phyloP scores from a whole-genome alignment of 37 sponge, comb jelly and placozoan species.

The Crambe crambe region DNA sequence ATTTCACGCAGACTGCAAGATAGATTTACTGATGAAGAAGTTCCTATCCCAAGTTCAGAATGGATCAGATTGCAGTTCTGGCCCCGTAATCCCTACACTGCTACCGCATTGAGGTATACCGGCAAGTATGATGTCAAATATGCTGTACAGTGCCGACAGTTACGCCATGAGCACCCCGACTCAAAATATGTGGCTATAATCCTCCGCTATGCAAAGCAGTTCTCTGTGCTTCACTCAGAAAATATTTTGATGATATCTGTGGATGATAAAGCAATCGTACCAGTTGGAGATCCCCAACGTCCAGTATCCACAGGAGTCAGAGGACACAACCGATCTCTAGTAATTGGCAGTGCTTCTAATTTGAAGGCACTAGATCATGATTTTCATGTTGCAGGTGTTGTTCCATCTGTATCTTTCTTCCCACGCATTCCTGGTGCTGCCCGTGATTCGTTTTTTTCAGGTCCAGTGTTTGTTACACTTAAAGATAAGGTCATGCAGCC shows the following conservation, averaged over 20 bases:
- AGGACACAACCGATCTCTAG: constrained; percentile 16
- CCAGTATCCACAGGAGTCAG: constrained; percentile 20
- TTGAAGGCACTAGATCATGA: constrained; percentile 33
- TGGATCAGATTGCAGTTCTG: no score
- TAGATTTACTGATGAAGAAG: neutral
- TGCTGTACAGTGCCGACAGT: constrained; percentile 25
- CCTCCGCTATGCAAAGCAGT: neutral
- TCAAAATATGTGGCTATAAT: neutral
- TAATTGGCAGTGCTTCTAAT: neutral
- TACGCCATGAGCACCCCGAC: constrained; percentile 21
- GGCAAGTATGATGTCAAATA: constrained; percentile 26
- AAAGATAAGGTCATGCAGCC: no score
- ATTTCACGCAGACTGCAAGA: neutral
- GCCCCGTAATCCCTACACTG: no score
- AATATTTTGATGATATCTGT: neutral
- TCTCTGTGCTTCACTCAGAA: constrained; percentile 4
- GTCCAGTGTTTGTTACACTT: constrained; percentile 4
- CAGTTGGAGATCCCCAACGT: constrained; percentile 27
- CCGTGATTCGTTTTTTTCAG: constrained; percentile 12
- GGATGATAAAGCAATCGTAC: no score
- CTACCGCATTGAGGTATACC: constrained; percentile 8
- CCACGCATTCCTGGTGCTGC: neutral
- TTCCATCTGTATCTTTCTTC: constrained; percentile 26
- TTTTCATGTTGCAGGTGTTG: constrained; percentile 24
- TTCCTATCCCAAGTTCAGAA: neutral